A percentile compares a stretch with the other conserved stretches of the same genome.
These are phyloP conservation scores for Oxycera nigricornis DNA, from an alignment of 2,888 invertebrate genomes.

Conservation along the genomic window DNA sequence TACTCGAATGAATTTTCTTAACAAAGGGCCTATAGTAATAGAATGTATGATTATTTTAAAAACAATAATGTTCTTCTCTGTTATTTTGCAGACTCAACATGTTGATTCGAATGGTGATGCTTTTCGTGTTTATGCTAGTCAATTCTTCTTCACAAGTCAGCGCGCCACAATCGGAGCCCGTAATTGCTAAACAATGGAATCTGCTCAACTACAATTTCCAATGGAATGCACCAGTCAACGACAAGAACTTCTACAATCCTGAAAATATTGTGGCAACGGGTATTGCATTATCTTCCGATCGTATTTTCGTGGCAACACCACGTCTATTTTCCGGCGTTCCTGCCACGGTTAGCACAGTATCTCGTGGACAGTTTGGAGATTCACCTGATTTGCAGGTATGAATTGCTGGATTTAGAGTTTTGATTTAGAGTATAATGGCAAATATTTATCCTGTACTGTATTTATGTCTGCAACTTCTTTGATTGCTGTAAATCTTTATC, in stretches of 20 bases:
- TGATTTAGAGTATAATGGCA: neutral
- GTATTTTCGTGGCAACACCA: constrained; percentile 78
- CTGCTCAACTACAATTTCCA: constrained; percentile 73
- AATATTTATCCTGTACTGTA: too few relatives aligned
- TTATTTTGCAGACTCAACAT: constrained; percentile 6
- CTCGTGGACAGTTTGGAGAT: constrained; percentile 71
- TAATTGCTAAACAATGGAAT: constrained; percentile 75
- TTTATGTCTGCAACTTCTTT: too few relatives aligned
- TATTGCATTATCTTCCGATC: constrained; percentile 73
- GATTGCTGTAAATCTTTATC: too few relatives aligned
- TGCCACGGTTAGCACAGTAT: constrained; percentile 75
- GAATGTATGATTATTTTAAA: too few relatives aligned
- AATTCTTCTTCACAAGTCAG: neutral
- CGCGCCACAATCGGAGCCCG: constrained; percentile 58
- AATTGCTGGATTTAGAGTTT: neutral
- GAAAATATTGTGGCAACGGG: constrained; percentile 81
- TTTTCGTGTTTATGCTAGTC: neutral
- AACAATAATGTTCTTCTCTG: too few relatives aligned
- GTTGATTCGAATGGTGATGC: neutral
- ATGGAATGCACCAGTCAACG: constrained; percentile 65
- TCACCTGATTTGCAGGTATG: constrained; percentile 73
- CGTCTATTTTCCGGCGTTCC: constrained; percentile 78
- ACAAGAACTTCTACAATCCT: constrained; percentile 65
- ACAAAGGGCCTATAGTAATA: too few relatives aligned
- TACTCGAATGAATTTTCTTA: too few relatives aligned